Conservation (phyloP, 2,113 vertebrate species). For the Tragelaphus strepsiceros region DNA sequence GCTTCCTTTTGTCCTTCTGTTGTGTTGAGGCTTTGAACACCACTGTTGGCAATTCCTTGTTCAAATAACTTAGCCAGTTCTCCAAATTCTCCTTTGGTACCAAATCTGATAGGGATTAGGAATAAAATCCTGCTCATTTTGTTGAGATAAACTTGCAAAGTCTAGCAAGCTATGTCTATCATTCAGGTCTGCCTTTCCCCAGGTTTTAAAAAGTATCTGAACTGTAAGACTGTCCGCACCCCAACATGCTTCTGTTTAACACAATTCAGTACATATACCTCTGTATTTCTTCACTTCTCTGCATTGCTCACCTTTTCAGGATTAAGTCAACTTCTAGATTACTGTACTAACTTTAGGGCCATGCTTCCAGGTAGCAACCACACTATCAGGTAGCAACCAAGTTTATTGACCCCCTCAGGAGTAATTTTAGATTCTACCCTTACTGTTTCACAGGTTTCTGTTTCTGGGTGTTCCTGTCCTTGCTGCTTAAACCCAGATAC, state of each 20-base stretch:
- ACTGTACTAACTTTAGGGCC: not conserved
- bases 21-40: constrained; percentile 89
- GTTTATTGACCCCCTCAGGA: not conserved
- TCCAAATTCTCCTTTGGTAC: constrained; percentile 90
- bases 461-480: not conserved
- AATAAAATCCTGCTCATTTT: not conserved
- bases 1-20: constrained; percentile 79
- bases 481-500: not conserved
- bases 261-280: not conserved
- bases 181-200: not conserved
- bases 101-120: constrained; percentile 83
- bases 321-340: not conserved
- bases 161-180: not conserved
- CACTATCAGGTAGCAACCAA: not conserved
- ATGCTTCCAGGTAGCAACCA: not conserved
- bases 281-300: not conserved
- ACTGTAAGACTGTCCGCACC: not conserved
- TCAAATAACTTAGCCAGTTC: constrained; percentile 88
- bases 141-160: not conserved
- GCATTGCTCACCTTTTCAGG: not conserved
- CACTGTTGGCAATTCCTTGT: constrained; percentile 89
- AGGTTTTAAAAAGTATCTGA: not conserved
- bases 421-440: not conserved
- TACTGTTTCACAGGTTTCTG: not conserved
- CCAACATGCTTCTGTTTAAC: not conserved